phyloP scores from a whole-genome alignment of 1,140 invertebrate genomes.

The Diorhabda carinulata region DNA sequence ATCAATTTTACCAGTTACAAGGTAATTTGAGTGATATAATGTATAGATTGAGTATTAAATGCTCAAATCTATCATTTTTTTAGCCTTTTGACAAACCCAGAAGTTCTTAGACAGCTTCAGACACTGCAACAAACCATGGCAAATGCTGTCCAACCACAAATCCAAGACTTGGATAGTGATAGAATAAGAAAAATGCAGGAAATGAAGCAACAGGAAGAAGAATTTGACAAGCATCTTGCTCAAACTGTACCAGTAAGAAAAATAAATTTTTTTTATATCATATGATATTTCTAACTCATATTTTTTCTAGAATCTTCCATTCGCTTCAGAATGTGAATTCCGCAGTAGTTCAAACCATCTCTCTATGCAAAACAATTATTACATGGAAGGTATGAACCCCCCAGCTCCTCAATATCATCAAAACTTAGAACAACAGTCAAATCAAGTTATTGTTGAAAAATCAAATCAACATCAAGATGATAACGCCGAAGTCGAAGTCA shows the following conservation, averaged over 20 bases:
- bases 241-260: conserved; percentile 60
- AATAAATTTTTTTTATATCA: not conserved
- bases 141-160: conserved; percentile 44
- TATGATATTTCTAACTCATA: conserved; percentile 4
- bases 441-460: conserved; percentile 48
- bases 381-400: conserved; percentile 29
- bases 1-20: conserved; percentile 33
- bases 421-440: conserved; percentile 53
- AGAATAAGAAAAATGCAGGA: conserved; percentile 66
- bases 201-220: conserved; percentile 72
- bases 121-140: conserved; percentile 54
- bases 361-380: conserved; percentile 5
- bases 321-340: conserved; percentile 65
- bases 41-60: too few species aligned
- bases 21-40: conserved; percentile 21
- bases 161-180: conserved; percentile 61
- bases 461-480: conserved; percentile 22
- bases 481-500: conserved; percentile 48
- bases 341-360: conserved; percentile 47
- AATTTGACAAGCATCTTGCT: conserved; percentile 74
- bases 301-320: conserved; percentile 57
- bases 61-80: conserved; percentile 26
- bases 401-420: conserved; percentile 32
- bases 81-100: conserved; percentile 69
- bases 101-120: conserved; percentile 69